Percentiles rank a stretch among this genome's conserved stretches.
phyloP scores from a whole-genome alignment of 2,888 invertebrate species.

The Ctena decussata region DNA sequence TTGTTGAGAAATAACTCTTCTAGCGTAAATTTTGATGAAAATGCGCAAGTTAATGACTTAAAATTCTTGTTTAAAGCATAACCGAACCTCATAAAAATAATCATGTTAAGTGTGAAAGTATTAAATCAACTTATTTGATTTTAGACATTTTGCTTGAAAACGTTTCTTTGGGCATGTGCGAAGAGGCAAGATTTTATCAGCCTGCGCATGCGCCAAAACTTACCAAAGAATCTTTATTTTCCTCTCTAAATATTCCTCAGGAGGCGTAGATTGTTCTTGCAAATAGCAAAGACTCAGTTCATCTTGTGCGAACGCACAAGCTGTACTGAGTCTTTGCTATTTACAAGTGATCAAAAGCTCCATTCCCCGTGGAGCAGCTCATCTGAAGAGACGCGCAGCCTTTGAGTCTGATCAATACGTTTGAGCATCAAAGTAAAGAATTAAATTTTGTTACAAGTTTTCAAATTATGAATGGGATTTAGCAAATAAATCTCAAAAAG shows the following conservation, averaged over 20 bases:
- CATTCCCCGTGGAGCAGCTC: no score
- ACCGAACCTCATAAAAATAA: slow-evolving; percentile 21
- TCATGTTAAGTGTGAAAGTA: slow-evolving; percentile 32
- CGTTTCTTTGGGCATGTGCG: no score
- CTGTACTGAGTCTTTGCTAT: no score
- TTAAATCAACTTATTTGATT: slow-evolving; percentile 22
- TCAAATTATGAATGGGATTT: slow-evolving; percentile 25
- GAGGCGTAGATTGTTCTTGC: no score
- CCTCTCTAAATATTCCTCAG: no score
- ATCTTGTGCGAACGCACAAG: no score
- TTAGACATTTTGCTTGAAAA: no score
- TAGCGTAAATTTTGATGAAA: slow-evolving; percentile 25
- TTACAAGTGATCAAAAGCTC: no score
- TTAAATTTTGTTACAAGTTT: slow-evolving; percentile 58
- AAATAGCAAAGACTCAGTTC: no score
- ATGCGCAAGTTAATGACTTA: slow-evolving; percentile 10
- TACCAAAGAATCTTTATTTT: no score
- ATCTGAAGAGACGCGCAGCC: background rate
- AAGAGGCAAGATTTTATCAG: no score
- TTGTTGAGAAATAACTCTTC: slow-evolving; percentile 19
- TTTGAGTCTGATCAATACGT: background rate
- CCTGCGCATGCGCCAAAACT: no score
- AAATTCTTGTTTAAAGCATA: slow-evolving; percentile 18
- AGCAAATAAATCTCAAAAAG: slow-evolving; percentile 45
- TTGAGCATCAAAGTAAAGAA: slow-evolving; percentile 3